Base-by-base conservation (phyloP, 53 echinoderm and acorn worm species). In the Zoroaster sp. region DNA sequence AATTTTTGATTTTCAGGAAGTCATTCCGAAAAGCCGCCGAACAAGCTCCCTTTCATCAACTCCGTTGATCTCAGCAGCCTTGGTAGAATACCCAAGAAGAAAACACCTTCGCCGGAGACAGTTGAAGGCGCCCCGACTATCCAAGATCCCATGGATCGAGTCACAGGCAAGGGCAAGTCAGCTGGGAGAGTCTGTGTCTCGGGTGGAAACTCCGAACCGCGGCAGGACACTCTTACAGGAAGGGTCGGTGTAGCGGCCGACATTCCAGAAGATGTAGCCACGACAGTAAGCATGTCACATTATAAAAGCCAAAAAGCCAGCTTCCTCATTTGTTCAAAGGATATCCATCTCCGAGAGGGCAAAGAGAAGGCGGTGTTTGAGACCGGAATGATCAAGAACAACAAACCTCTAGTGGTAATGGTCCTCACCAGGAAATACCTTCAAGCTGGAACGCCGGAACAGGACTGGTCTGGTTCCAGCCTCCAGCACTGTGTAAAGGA, bases 21-120 rank as follows among this genome's bases (percentile, higher is more conserved):
- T 76, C 63, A 76, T 32, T 67, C 83, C 14, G 83, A 83, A 21
- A 83, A 83, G 40, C 66, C 80, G 13, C 18, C 35, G 12, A 15
- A 40, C 23, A 67, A 85, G 71, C 85, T 85, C 9, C 53, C 85
- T 9, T 85, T 85, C 36, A 85, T 85, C 37, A 7, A 20, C 7
- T 85, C 85, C 0, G 71, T 85, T 7, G 71, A 85, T 36, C 38
- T 85, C 1, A 71, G 31, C 3, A 49, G 85, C 21, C 70, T 85
- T 32, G 85, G 85, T 2, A 69, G 85, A 18, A 85, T 85, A 41
- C 85, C 85, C 5, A 85, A 85, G 72, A 85, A 85, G 71, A 85
- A 85, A 71, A 44, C 42, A 0, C 70, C 85, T 34, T 85, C 85
- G 0, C 49, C 46, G 15, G 85, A 71, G 70, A 52, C 46, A 0